These are phyloP conservation scores for Perca flavescens DNA, from an alignment of 2,113 vertebrate species.

Conservation along the genomic window DNA sequence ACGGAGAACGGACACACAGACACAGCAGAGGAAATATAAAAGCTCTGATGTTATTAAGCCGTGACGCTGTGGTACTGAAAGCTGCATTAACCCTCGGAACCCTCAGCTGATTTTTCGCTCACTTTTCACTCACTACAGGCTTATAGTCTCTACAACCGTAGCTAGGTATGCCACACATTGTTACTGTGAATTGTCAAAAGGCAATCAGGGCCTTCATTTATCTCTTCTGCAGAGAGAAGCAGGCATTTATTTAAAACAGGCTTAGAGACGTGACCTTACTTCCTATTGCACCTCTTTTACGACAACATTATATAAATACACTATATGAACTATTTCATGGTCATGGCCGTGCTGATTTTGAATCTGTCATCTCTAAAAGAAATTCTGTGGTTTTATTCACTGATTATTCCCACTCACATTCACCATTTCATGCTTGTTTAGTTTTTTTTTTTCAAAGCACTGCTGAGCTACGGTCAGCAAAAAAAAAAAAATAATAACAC, in stretches of 20 bases:
- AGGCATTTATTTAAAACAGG: background rate
- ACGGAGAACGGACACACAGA: background rate
- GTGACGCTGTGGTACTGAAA: background rate
- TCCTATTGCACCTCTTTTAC: background rate
- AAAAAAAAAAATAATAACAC: background rate
- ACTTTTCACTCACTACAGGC: background rate
- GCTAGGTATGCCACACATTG: too few species aligned
- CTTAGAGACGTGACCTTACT: background rate
- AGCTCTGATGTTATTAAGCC: background rate
- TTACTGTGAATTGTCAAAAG: background rate
- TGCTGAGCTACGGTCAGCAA: background rate
- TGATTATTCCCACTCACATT: background rate
- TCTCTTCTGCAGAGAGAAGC: background rate
- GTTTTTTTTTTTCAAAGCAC: background rate
- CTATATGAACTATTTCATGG: background rate
- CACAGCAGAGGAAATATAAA: background rate
- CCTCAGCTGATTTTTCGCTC: background rate
- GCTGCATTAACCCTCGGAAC: constrained; percentile 14
- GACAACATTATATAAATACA: background rate
- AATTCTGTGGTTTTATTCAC: background rate
- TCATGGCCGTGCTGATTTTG: background rate
- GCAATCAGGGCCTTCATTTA: background rate
- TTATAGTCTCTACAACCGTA: too few species aligned
- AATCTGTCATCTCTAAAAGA: background rate
- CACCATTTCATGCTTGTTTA: background rate